phyloP scores from a whole-genome alignment of 2,797 vertebrate species.

The Gambusia yucatana region DNA sequence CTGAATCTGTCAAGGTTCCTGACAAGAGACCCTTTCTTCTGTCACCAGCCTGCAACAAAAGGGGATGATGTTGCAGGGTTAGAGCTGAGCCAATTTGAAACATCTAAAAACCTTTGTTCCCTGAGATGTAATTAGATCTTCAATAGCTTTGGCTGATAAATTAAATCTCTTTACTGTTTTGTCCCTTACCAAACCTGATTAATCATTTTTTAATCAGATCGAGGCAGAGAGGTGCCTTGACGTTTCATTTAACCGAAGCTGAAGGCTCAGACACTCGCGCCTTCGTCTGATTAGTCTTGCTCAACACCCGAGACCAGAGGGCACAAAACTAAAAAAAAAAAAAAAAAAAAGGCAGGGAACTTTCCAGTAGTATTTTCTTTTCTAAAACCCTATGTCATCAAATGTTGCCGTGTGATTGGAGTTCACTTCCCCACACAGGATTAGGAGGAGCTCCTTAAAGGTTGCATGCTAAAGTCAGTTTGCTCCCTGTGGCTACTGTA shows the following conservation, averaged over 20 bases:
- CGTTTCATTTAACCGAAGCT: slow-evolving; percentile 72
- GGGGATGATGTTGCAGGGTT: slow-evolving; percentile 46
- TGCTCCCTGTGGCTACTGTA: slow-evolving; percentile 37
- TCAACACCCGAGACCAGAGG: slow-evolving; percentile 15
- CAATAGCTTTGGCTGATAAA: slow-evolving; percentile 76
- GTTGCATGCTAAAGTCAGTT: slow-evolving; percentile 29
- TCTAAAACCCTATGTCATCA: neutral
- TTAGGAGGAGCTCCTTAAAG: slow-evolving; percentile 21
- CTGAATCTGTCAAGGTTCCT: slow-evolving; percentile 29
- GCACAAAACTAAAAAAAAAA: slow-evolving; percentile 1
- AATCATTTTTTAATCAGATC: slow-evolving; percentile 82
- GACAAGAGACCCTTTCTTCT: slow-evolving; percentile 32
- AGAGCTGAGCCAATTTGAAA: slow-evolving; percentile 66
- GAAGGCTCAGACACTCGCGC: slow-evolving; percentile 45
- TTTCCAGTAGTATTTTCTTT: slow-evolving; percentile 19
- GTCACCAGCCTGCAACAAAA: slow-evolving; percentile 45
- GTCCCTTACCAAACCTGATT: slow-evolving; percentile 77
- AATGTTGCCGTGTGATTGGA: neutral
- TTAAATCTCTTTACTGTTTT: slow-evolving; percentile 76
- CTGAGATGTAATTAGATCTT: slow-evolving; percentile 79
- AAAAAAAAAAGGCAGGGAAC: neutral
- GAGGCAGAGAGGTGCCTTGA: slow-evolving; percentile 72
- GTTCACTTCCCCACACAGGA: neutral
- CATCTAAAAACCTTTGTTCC: slow-evolving; percentile 73
- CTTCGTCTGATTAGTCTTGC: slow-evolving; percentile 32